Evolutionary conservation across 2,113 vertebrate species (phyloP).

Genomic region (Mohoua ochrocephala): DNA sequence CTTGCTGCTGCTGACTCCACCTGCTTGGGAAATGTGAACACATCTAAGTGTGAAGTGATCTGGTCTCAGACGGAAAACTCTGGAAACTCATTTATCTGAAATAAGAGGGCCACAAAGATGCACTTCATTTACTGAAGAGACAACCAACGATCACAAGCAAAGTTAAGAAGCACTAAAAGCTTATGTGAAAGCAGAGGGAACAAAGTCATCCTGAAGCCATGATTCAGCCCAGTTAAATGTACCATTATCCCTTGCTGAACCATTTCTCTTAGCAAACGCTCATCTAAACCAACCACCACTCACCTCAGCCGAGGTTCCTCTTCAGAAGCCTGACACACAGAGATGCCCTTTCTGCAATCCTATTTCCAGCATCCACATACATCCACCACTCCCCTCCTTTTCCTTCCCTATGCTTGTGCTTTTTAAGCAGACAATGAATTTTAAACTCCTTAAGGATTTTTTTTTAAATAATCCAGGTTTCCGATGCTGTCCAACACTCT

Average conservation of each 20-base stretch:
- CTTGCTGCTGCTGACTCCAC: not conserved
- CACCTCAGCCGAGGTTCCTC: not conserved
- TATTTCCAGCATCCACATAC: not conserved
- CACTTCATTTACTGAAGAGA: not conserved
- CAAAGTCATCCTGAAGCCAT: not conserved
- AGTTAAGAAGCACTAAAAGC: not conserved
- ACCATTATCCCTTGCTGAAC: not conserved
- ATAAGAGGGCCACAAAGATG: not conserved
- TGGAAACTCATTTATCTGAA: not conserved
- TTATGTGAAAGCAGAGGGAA: not conserved
- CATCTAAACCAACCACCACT: not conserved
- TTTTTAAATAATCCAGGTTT: not conserved
- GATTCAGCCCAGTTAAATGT: not conserved
- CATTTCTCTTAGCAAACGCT: not conserved
- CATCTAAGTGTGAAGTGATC: not conserved
- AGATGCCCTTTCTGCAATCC: not conserved
- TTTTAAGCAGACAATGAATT: not conserved
- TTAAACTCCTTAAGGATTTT: not conserved
- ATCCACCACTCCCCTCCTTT: not conserved
- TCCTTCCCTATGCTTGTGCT: not conserved
- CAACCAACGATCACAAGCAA: not conserved
- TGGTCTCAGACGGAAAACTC: not conserved
- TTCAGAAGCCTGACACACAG: not conserved
- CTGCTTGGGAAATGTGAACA: not conserved
- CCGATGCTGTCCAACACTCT: not conserved